Evolutionary conservation across 37 sponge, comb jelly and placozoan genomes (phyloP).

Genomic region (Beroe ovata): DNA sequence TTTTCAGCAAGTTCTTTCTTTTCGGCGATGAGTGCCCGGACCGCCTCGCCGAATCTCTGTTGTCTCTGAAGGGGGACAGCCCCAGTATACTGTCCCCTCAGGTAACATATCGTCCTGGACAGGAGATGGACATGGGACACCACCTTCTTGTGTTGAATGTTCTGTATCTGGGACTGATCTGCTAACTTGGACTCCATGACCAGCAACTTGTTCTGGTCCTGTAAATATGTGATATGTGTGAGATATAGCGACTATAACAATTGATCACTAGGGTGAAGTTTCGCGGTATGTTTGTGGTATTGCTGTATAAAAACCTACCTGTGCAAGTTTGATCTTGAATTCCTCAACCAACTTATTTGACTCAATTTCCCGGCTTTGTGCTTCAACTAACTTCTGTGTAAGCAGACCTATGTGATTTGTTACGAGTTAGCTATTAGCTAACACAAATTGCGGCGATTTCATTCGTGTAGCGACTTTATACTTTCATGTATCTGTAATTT

Average conservation of each 20-base stretch:
- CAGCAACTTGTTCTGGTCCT: slow-evolving; percentile 33
- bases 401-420: too few relatives aligned
- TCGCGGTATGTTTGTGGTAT: too few relatives aligned
- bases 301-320: background rate
- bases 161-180: background rate
- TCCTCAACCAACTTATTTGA: background rate
- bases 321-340: slow-evolving; percentile 38
- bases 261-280: too few relatives aligned
- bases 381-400: slow-evolving; percentile 16
- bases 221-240: too few relatives aligned
- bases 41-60: slow-evolving; percentile 49
- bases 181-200: slow-evolving; percentile 49
- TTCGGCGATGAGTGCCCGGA: slow-evolving; percentile 2
- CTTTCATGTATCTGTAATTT: too few relatives aligned
- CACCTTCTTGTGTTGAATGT: slow-evolving; percentile 35
- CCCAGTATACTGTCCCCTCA: slow-evolving; percentile 39
- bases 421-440: too few relatives aligned
- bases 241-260: too few relatives aligned
- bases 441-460: too few relatives aligned
- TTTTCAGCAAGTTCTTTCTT: slow-evolving; percentile 12
- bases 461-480: too few relatives aligned
- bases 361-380: slow-evolving; percentile 11
- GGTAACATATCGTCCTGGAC: slow-evolving; percentile 56
- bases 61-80: slow-evolving; percentile 54
- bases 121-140: slow-evolving; percentile 44